These are phyloP conservation scores for Buceros bicornis DNA, from an alignment of 2,797 vertebrate species.

Conservation along the genomic window DNA sequence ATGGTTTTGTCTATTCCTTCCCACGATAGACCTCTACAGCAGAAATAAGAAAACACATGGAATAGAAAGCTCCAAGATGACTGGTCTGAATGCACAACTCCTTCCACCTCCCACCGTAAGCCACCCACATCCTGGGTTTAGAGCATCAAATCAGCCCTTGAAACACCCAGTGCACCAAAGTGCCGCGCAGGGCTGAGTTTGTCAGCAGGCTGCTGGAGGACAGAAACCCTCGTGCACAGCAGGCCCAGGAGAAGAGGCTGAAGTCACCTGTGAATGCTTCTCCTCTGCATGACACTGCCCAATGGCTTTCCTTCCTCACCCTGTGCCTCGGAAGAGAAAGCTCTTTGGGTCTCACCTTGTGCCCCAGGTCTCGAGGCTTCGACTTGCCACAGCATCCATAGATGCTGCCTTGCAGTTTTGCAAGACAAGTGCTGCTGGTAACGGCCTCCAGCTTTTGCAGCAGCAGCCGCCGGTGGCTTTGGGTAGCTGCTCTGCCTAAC, in stretches of 20 bases:
- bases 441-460: neutral
- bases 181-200: neutral
- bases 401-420: neutral
- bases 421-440: neutral
- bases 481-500: neutral
- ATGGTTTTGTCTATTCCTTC: neutral
- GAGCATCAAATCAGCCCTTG: too few species aligned
- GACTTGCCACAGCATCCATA: neutral
- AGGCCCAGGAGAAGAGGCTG: neutral
- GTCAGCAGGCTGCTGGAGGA: neutral
- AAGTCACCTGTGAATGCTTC: fast-evolving
- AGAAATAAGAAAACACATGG: neutral
- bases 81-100: neutral
- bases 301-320: neutral
- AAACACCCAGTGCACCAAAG: fast-evolving
- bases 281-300: fast-evolving
- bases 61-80: neutral
- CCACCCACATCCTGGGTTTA: neutral
- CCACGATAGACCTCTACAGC: neutral
- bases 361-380: neutral
- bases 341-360: fast-evolving
- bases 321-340: neutral
- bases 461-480: neutral
- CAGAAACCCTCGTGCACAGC: neutral
- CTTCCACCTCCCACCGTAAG: neutral